A percentile compares a stretch with the other conserved stretches of the same genome.
phyloP scores from a whole-genome alignment of 2,888 invertebrate genomes.

The Lathronympha strigana region DNA sequence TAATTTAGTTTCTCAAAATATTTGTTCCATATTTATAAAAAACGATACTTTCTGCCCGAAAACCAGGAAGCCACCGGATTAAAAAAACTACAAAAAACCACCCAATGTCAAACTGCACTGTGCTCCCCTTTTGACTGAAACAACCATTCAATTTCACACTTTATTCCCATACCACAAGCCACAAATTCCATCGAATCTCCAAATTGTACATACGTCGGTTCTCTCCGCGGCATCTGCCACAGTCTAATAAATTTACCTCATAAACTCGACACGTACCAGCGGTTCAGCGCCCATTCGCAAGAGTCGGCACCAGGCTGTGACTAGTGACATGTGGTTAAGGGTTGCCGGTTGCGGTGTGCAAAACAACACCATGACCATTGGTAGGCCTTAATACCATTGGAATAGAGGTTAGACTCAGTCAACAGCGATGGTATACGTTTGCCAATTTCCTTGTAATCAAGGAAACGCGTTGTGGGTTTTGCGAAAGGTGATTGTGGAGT shows the following conservation, averaged over 20 bases:
- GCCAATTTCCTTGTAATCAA: conserved; percentile 26
- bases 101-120: no score
- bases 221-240: conserved; percentile 17
- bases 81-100: no score
- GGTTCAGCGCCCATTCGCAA: not conserved
- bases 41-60: no score
- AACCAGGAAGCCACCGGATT: no score
- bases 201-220: not conserved
- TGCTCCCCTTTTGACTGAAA: not conserved
- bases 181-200: not conserved
- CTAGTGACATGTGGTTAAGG: conserved; percentile 17
- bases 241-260: conserved; percentile 27
- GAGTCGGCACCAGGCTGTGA: conserved; percentile 19
- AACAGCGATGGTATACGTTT: no score
- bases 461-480: conserved; percentile 19
- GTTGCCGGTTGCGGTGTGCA: not conserved
- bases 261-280: not conserved
- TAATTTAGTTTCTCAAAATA: no score
- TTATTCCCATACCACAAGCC: not conserved
- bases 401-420: no score
- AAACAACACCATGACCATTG: no score
- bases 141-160: not conserved
- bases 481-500: conserved; percentile 9
- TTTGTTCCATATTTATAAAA: no score
- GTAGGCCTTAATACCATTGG: no score